A percentile compares a stretch with the other conserved stretches of the same genome.
Conservation (phyloP, 2,113 vertebrate species). For the Orthonyx spaldingii region DNA sequence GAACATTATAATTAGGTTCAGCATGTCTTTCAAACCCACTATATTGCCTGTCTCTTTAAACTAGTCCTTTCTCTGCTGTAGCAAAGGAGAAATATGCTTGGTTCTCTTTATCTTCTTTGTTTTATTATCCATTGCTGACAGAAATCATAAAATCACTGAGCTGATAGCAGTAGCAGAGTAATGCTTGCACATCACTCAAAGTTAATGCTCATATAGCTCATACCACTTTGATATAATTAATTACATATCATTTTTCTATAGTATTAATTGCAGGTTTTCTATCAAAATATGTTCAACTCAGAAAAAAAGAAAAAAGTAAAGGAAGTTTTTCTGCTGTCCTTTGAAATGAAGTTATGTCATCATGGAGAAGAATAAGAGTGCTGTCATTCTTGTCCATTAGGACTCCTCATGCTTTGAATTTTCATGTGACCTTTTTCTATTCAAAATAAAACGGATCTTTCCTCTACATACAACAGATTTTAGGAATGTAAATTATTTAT, state of each 20-base stretch:
- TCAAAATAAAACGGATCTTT: background rate
- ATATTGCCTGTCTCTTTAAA: background rate
- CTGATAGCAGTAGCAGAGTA: background rate
- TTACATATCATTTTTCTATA: background rate
- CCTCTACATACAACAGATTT: background rate
- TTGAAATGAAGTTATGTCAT: background rate
- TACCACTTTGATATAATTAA: background rate
- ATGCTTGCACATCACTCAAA: constrained; percentile 8
- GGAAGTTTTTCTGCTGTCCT: background rate
- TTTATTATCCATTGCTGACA: constrained; percentile 7
- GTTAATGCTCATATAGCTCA: background rate
- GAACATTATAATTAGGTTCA: background rate
- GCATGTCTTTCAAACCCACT: background rate
- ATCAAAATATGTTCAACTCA: background rate
- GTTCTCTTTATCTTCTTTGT: background rate
- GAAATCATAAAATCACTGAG: constrained; percentile 33
- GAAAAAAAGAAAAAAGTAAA: background rate
- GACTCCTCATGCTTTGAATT: background rate
- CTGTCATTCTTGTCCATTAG: background rate
- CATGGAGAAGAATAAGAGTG: background rate
- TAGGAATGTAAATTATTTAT: background rate
- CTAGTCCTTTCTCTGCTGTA: background rate
- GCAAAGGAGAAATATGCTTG: background rate
- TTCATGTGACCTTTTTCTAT: background rate
- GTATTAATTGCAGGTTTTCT: background rate